Evolutionary conservation across 2,113 vertebrate species (phyloP).

Genomic region (Romanogobio albipinnatus): DNA sequence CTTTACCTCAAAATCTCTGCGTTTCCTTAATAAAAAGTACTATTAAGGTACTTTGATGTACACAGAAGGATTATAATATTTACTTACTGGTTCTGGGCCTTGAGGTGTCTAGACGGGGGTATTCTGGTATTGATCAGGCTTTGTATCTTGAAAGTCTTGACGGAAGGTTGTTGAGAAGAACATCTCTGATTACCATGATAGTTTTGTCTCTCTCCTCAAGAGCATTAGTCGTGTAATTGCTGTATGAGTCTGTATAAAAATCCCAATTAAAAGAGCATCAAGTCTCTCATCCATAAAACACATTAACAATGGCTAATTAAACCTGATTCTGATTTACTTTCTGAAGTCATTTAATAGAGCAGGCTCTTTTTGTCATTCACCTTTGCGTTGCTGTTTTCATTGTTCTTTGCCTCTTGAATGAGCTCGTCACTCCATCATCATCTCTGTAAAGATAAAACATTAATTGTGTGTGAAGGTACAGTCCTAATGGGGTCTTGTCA

Average conservation of each 20-base stretch:
- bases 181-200: neutral
- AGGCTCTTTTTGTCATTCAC: neutral
- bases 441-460: neutral
- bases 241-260: slow-evolving; percentile 1
- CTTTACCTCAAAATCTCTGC: neutral
- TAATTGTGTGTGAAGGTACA: slow-evolving; percentile 6
- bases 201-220: slow-evolving; percentile 18
- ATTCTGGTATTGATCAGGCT: neutral
- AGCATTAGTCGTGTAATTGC: slow-evolving; percentile 30
- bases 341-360: no score
- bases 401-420: neutral
- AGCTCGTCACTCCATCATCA: neutral
- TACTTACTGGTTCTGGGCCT: neutral
- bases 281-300: slow-evolving; percentile 37
- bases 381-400: neutral
- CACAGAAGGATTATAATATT: no score
- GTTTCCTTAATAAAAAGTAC: neutral
- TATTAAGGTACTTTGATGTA: no score
- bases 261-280: slow-evolving; percentile 22
- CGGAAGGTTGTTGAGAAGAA: neutral
- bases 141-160: neutral
- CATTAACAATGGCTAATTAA: slow-evolving; percentile 36
- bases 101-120: neutral
- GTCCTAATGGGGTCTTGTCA: neutral
- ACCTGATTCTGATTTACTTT: slow-evolving; percentile 19